Evolutionary conservation across 2,888 invertebrate genomes (phyloP), one percentile per base, ranked within the genome.

Genomic region (Orthosia incerta): DNA sequence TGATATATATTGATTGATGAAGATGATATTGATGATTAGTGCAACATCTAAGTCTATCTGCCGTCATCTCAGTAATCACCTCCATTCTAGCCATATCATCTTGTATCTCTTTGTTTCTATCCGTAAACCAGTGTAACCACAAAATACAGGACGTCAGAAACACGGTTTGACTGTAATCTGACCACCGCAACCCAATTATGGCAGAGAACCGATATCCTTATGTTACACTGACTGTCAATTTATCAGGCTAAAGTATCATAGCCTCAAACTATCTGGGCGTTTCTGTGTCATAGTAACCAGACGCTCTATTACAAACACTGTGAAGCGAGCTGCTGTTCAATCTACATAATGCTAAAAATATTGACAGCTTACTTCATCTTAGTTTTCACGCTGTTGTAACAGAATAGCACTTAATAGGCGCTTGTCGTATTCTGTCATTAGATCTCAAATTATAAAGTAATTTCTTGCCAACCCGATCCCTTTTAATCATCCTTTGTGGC

Each of bases 131-230:
- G 31, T 23, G 11, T 71, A 39, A 15, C n/a, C 16, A 7, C 9
- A 18, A 74, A 48, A 59, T 26, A 71, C 53, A 5, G 18, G 20
- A 74, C 79, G 13, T 48, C 39, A 48, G 26, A 65, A 71, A 79
- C 48, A 20, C 48, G 13, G 20, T 60, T 7, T 57, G 73, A 73
- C 56, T 79, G 61, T 73, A 73, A 80, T 76, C 74, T 76, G 80
- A 79, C 16, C 61, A 23, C n/a, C 23, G 56, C 80, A 53, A 73
- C 80, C 74, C 73, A 73, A 76, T 76, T 76, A 57, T n/a, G 46
- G 56, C 18, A 45, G 18, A 74, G 53, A 51, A 46, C 23, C 73
- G 31, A 71, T 79, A 55, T 57, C 56, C 74, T 62, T 57, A 57
- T 57, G 56, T 79, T 51, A 73, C 46, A 62, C 46, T 62, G 61